Evolutionary conservation across 1,140 invertebrate genomes (phyloP), one percentile per base, ranked within the genome.

Genomic region (Lanistes nyassanus): DNA sequence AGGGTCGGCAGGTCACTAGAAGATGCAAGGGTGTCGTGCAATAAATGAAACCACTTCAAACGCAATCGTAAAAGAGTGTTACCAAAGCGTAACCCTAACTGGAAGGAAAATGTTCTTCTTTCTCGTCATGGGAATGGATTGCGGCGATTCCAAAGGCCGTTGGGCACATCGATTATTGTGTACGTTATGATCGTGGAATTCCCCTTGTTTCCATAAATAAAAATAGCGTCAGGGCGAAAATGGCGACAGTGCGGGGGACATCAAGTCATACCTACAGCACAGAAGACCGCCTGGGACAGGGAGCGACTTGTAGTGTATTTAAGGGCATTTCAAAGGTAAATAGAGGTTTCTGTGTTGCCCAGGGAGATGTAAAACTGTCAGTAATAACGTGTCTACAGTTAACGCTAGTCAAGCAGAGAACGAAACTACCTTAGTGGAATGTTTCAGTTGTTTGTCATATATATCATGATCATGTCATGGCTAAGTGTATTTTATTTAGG

Each of bases 301-400:
- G 97, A 56, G 96, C 97, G 6, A 98, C 97, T 1, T 96, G 96
- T 26, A 95, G 95, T 23, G 97, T 98, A 3, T 98, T 96, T 88
- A 94, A 95, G 82, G 96, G 96, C 13, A 95, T 98, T 0, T 96
- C 97, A 85, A 98, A 97, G 90, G 87, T 90, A 82, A 72, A 39
- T 39, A 26, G 7, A 36, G 31, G 66, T 36, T 58, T 37, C 3
- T 75, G 23, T 39, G 23, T 19, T 37, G 21, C 26, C 5, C 69
- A 68, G 26, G 9, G 19, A 11, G n/a, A 47, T 73, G 1, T 23
- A 3, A 11, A 29, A 60, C 34, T 13, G 19, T 56, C 23, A 11
- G 69, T 47, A n/a, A 5, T 19, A 19, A 60, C 9, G 11, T 56
- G 21, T 6, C 26, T 9, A 60, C 11, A 29, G 39, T 36, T 13